These are phyloP conservation scores for Allophyes oxyacanthae DNA, from an alignment of 2,888 invertebrate species.

Conservation along the genomic window DNA sequence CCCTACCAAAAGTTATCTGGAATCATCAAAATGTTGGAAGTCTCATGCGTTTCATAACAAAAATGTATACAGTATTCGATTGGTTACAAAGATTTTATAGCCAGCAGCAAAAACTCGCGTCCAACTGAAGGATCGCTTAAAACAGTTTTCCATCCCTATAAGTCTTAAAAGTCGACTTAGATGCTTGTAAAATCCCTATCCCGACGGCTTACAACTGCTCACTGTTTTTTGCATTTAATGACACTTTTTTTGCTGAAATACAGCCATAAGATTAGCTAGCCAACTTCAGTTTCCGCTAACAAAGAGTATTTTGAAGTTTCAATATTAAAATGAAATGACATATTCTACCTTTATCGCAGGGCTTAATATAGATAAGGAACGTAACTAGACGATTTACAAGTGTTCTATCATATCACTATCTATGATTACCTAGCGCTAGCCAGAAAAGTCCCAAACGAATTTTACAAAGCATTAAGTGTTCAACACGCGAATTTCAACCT, in stretches of 20 bases:
- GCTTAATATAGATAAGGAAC: slow-evolving; percentile 17
- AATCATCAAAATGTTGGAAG: no score
- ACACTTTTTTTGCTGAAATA: slow-evolving; percentile 32
- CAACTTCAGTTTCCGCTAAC: slow-evolving; percentile 4
- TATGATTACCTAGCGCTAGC: slow-evolving; percentile 33
- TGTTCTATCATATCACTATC: slow-evolving; percentile 37
- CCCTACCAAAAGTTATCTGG: no score
- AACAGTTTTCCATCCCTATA: slow-evolving; percentile 14
- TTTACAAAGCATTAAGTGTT: slow-evolving; percentile 50
- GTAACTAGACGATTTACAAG: slow-evolving; percentile 23
- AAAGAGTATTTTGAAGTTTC: slow-evolving; percentile 9
- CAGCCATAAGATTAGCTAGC: slow-evolving; percentile 24
- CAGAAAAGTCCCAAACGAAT: slow-evolving; percentile 58
- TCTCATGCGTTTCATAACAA: no score
- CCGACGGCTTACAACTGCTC: slow-evolving; percentile 15
- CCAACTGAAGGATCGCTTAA: slow-evolving; percentile 2
- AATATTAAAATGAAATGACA: slow-evolving; percentile 14
- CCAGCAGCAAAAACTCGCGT: neutral
- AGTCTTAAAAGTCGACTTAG: slow-evolving; percentile 9
- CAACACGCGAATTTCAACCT: slow-evolving; percentile 51
- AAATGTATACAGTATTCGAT: no score
- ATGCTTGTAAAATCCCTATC: slow-evolving; percentile 25
- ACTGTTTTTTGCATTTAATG: slow-evolving; percentile 36
- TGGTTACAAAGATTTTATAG: no score
- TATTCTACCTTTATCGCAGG: slow-evolving; percentile 13